Conservation (phyloP, 2,113 vertebrate species). For the Poeciliopsis prolifica region DNA sequence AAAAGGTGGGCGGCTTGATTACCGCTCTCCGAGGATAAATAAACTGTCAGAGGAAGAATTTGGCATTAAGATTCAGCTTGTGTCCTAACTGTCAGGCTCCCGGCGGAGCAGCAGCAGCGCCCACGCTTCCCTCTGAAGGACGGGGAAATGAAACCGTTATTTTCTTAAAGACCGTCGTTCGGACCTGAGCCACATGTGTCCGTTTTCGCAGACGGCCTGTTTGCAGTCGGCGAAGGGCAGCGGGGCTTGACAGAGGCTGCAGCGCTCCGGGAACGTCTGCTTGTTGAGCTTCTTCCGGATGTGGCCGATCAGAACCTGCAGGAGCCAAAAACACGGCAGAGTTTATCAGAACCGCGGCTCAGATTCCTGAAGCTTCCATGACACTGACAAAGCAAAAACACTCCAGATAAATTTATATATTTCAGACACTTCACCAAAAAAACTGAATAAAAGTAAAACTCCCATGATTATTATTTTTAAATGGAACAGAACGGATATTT, state of each 20-base stretch:
- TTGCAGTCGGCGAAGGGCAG: constrained; percentile 91
- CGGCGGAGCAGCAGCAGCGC: neutral
- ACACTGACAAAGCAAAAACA: too few species aligned
- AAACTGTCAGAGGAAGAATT: constrained; percentile 48
- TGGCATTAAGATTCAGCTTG: constrained; percentile 52
- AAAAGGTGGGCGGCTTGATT: constrained; percentile 67
- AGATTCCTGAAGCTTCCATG: neutral
- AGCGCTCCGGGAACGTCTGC: constrained; percentile 93
- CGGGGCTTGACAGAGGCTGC: constrained; percentile 90
- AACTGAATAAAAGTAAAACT: too few species aligned
- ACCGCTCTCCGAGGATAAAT: constrained; percentile 59
- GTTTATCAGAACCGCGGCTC: too few species aligned
- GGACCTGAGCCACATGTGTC: constrained; percentile 97
- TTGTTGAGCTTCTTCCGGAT: constrained; percentile 98
- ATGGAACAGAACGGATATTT: too few species aligned
- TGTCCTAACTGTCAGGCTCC: constrained; percentile 21
- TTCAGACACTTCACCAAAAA: too few species aligned
- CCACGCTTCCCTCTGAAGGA: neutral
- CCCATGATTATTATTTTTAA: too few species aligned
- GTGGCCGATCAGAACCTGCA: constrained; percentile 95
- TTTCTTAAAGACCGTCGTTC: neutral
- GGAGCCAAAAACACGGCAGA: neutral
- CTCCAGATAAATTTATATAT: too few species aligned
- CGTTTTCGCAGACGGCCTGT: constrained; percentile 88
- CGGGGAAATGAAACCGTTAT: too few species aligned